Conservation (phyloP, 2,888 invertebrate genomes). For the Philaethria dido region DNA sequence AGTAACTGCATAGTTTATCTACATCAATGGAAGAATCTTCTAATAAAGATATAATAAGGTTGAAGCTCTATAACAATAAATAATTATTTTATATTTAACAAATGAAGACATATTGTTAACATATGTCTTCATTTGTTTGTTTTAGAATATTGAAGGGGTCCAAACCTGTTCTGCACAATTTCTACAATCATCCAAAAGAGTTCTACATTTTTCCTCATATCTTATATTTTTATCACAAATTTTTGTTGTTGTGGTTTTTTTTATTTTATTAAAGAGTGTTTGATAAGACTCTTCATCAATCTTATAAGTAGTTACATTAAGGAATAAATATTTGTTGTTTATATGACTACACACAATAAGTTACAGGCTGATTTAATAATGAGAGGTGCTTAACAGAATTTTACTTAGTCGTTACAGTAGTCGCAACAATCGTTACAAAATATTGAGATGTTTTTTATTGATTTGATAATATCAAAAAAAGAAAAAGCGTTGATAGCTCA, state of each 20-base stretch:
- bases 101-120: not conserved
- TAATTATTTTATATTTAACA: not conserved
- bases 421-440: not conserved
- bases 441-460: not conserved
- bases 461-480: not conserved
- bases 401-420: too few relatives aligned
- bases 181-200: constrained; percentile 58
- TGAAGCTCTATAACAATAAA: constrained; percentile 59
- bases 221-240: constrained; percentile 45
- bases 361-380: too few relatives aligned
- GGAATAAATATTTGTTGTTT: constrained; percentile 16
- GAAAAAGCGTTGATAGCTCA: not conserved
- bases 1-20: constrained; percentile 51
- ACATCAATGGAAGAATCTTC: constrained; percentile 48
- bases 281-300: constrained; percentile 55
- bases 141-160: not conserved
- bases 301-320: constrained; percentile 48
- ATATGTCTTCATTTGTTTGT: too few relatives aligned
- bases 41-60: constrained; percentile 52
- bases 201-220: constrained; percentile 53
- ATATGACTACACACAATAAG: too few relatives aligned
- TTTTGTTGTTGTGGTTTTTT: constrained; percentile 49
- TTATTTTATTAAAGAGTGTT: constrained; percentile 56
- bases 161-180: constrained; percentile 62
- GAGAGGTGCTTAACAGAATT: too few relatives aligned